phyloP scores from a whole-genome alignment of 2,797 vertebrate species.

The Poecilia gillii region DNA sequence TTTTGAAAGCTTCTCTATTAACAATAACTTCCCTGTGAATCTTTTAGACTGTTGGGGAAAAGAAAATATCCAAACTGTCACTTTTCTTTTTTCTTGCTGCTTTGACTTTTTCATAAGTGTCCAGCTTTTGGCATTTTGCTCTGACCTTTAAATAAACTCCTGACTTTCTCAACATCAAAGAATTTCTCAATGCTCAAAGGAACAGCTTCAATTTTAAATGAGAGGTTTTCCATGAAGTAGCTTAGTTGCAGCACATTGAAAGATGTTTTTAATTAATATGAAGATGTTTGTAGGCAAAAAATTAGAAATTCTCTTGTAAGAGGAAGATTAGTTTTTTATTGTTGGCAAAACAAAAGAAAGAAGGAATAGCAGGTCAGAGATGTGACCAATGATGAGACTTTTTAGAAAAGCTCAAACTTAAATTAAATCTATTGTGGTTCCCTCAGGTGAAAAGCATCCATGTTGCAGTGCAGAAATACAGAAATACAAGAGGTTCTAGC shows the following conservation, averaged over 20 bases:
- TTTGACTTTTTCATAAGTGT: not conserved
- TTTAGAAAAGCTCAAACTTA: not conserved
- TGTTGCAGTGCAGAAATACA: not conserved
- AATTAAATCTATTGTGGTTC: not conserved
- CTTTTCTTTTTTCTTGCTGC: not conserved
- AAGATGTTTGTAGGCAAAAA: not conserved
- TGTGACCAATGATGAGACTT: not conserved
- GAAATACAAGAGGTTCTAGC: not conserved
- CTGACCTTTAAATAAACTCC: conserved; percentile 1
- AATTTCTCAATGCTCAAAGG: not conserved
- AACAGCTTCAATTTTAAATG: not conserved
- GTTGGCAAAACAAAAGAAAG: not conserved
- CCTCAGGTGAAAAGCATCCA: not conserved
- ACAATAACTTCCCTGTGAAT: not conserved
- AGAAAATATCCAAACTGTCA: not conserved
- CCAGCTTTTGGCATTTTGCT: not conserved
- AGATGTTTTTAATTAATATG: not conserved
- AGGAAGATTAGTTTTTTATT: not conserved
- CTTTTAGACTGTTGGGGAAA: not conserved
- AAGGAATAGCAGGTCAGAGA: not conserved
- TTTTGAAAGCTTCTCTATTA: not conserved
- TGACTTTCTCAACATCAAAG: not conserved
- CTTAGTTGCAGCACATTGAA: not conserved
- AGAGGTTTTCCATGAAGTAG: not conserved
- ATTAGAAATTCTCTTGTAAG: not conserved